Base-by-base conservation (phyloP, 2,888 invertebrate species). In the Torymus texanus region DNA sequence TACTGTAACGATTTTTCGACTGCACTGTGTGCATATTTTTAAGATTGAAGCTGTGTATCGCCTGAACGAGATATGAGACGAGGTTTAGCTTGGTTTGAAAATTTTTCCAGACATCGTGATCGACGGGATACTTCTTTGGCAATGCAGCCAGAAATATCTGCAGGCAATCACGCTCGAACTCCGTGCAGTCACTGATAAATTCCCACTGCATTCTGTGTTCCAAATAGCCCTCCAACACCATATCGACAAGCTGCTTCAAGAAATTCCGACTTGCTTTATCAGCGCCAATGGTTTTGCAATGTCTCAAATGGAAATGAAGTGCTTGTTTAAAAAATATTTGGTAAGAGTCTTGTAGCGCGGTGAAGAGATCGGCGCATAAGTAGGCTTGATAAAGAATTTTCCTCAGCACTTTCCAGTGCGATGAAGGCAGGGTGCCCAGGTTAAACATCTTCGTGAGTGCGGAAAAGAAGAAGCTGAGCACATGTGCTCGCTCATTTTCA, bases 401-500 rank as follows among this genome's bases (percentile, higher is more conserved):
- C 3, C 86, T 67, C 2, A 90, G 41, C 0, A 87, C 51, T 3
- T 55, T 41, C 88, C 89, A 89, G 53, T 86, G 85, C 0, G 83
- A 78, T 0, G 82, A 61, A 12, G 82, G 82, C 1, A 90, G 74
- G 0, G 75, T 62, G 12, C 58, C 58, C 0, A 88, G 14, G 4
- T 87, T 77, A 53, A 87, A 86, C 0, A 75, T 0, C 0, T 53
- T 0, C 1, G 8, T 21, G 3, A 81, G 5, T 13, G 3, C 8
- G 8, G 12, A 2, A 0, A 81, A 18, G 12, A 81, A 16, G 1
- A 11, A 0, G 10, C 24, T 3, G 1, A 79, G 16, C 8, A 74
- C 51, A 0, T 51, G 56, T 0, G 14, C 0, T 1, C 80, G 82
- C 55, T 90, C 90, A 68, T 91, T 91, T 58, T 83, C 87, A 76